phyloP scores from a whole-genome alignment of 2,888 invertebrate species.

The Mactromeris polynyma region DNA sequence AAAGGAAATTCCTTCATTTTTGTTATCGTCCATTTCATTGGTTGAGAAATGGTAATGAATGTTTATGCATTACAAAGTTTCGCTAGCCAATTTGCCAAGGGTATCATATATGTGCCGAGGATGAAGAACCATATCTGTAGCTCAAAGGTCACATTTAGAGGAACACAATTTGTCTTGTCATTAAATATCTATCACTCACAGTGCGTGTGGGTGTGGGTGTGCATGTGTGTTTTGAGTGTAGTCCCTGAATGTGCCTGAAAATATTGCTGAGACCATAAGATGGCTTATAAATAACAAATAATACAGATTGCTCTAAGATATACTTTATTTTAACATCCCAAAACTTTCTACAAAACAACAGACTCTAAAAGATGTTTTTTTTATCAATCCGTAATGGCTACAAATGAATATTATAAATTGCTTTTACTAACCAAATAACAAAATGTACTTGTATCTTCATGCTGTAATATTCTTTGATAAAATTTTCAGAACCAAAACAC shows the following conservation, averaged over 20 bases:
- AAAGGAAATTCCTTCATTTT: no score
- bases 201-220: not conserved
- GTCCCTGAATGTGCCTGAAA: no score
- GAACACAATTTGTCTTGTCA: no score
- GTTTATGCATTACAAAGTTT: no score
- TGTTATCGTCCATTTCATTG: no score
- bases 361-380: slow-evolving; percentile 41
- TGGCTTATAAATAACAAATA: slow-evolving; percentile 4
- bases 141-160: no score
- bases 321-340: slow-evolving; percentile 71
- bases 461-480: no score
- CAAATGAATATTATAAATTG: not conserved
- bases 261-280: not conserved
- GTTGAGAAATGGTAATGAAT: no score
- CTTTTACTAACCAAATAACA: not conserved
- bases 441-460: not conserved
- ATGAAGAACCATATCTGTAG: no score
- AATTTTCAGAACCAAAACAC: not conserved
- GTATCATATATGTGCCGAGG: no score
- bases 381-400: not conserved
- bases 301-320: slow-evolving; percentile 50
- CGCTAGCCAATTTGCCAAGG: no score
- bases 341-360: slow-evolving; percentile 64
- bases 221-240: not conserved
- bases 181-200: no score